Base-by-base conservation (phyloP, 2,888 invertebrate genomes). In the Lypha dubia region DNA sequence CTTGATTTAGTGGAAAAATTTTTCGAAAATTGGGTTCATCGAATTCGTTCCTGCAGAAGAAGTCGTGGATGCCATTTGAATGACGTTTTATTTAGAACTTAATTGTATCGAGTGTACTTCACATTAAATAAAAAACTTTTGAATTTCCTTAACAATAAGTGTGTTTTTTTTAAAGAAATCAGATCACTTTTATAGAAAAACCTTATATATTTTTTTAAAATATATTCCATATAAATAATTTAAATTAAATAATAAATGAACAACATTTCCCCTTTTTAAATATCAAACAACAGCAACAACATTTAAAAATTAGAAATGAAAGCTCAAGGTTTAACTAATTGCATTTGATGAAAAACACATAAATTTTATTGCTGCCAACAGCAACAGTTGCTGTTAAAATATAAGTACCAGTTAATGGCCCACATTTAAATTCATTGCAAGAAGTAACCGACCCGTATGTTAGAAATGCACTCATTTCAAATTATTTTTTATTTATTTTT, bases 381-480 rank as follows among this genome's bases (percentile, higher is more conserved):
- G 46, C 81, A 81, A 81, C 81, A 35, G 63, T 76, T 81, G 70
- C 56, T 58, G 38, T 13, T 56, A 3, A 53, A 49, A 46, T n/a
- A 22, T 32, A 63, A 63, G 41, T 56, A 28, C 22, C 9, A 56
- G n/a, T 70, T 63, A 75, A 63, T 82, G 75, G 63, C 63, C 60
- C 81, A 82, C 81, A 76, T 76, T 82, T 68, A 58, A 70, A 82
- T 63, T 76, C 63, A 82, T 49, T 70, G 56, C 63, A 56, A 76
- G 41, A 76, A 76, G 49, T 46, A 62, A 70, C 53, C 53, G 79
- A 58, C 68, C 70, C 75, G 75, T 63, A 68, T 81, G 44, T 62
- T 75, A 13, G 13, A 81, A 75, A 20, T 58, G 58, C 70, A 81
- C 38, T 70, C 38, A 62, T 38, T 32, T 63, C 3, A 41, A 67